Evolutionary conservation across 2,888 invertebrate genomes (phyloP), one percentile per base, ranked within the genome.

Genomic region (Trisateles emortualis): DNA sequence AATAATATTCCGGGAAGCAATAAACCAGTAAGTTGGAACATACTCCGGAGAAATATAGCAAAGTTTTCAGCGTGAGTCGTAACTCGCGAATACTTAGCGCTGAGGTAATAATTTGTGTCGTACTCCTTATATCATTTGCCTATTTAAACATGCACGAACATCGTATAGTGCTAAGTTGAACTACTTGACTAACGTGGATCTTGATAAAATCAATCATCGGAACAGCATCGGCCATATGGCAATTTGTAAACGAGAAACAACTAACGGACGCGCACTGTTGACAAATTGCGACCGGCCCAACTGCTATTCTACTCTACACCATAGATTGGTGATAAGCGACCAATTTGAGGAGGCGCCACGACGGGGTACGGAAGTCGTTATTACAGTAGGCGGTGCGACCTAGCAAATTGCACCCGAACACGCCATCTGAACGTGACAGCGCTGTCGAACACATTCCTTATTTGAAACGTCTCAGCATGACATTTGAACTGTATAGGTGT

Each of bases 301-400:
- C 87, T 85, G 88, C 88, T 87, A 88, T 86, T 86, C 86, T 84
- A 88, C 83, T 87, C 86, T 76, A 87, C 88, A 84, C 86, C 84
- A 79, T 87, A 92, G 92, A 92, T 92, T 88, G 87, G 91, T 90
- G 92, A 92, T 92, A 92, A 92, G 91, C 92, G 92, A 92, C 91
- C 91, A 92, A 92, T 92, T 92, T 89, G 86, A 90, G 91, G 89
- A 91, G 92, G 91, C 92, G 90, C 91, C 90, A 88, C 89, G 89
- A 84, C 90, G 84, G 87, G 90, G 90, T 88, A 88, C 91, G 92
- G 91, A 91, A 92, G 91, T 90, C 92, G 92, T 92, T 91, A 92
- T 92, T 90, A 91, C 89, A 89, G 92, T 87, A 90, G 91, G 91
- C 91, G 91, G 90, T 82, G 88, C 88, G 87, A 90, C 83, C 79